Base-by-base conservation (phyloP, 2,797 vertebrate genomes). In the Loriculus beryllinus region DNA sequence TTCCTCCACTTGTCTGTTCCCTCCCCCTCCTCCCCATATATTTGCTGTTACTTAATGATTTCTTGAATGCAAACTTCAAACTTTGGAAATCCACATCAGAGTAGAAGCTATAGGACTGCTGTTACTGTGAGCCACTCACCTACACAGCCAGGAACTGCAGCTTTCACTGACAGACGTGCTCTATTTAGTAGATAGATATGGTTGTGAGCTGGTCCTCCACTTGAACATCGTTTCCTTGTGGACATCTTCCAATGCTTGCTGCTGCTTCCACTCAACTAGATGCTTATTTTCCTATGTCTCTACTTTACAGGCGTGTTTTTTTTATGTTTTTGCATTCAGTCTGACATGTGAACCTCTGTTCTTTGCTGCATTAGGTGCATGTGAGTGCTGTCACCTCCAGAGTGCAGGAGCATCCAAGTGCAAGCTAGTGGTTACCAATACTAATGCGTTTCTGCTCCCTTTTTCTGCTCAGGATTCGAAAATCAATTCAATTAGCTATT, bases 211-310 rank as follows among this genome's bases (percentile, higher is more conserved):
- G 67, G 76, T 90, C 82, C 47, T 84, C 37, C 47, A 43, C 31
- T 2, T 82, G 74, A 93, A 59, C 54, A 17, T 49, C 64, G 40
- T 78, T 86, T 79, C 76, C 70, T 37, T 49, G 62, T 83, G 89
- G 82, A 80, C 47, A 31, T 28, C 70, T 88, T 88, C 89, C 77
- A 90, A 39, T 17, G 81, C 85, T 33, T 85, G 54, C 65, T 89
- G 77, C 72, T 82, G 39, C 72, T 88, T 64, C 47, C 43, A 76
- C 43, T 72, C 81, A 79, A 22, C 87, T 69, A 56, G 37, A 19
- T 76, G 28, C 57, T 78, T 37, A 51, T 78, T 86, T 92, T 48
- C 69, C 78, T 86, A 35, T 51, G 47, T 76, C n/a, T 71, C 28
- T 80, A 1, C 37, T 70, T 88, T 67, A 79, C 67, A 78, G 57